Evolutionary conservation across 2,888 invertebrate species (phyloP).

Genomic region (Eilema caniola): DNA sequence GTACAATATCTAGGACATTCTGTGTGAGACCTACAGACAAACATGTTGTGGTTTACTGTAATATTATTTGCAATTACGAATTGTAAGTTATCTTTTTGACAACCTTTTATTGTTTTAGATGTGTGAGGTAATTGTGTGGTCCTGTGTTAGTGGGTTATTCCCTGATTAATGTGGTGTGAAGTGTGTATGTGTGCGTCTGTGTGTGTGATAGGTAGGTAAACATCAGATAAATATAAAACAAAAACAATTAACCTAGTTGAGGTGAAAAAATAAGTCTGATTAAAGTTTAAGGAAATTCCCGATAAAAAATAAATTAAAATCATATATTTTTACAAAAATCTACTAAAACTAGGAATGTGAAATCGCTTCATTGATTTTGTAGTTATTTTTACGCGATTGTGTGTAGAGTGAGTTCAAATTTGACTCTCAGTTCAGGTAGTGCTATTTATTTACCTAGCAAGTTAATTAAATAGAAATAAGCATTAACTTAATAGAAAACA

Average conservation of each 20-base stretch:
- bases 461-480: no score
- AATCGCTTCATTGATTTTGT: no score
- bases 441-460: no score
- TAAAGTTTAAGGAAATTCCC: not conserved
- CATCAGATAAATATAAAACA: not conserved
- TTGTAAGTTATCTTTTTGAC: slow-evolving; percentile 49
- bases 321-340: no score
- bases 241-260: not conserved
- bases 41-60: slow-evolving; percentile 53
- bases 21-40: slow-evolving; percentile 35
- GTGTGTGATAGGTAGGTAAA: not conserved
- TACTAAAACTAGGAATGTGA: no score
- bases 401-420: no score
- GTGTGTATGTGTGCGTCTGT: no score
- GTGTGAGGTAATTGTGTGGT: not conserved
- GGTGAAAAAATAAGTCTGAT: not conserved
- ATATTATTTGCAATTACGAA: slow-evolving; percentile 39
- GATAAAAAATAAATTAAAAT: no score
- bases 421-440: no score
- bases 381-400: no score
- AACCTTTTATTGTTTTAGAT: not conserved
- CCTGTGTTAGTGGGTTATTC: not conserved
- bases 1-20: slow-evolving; percentile 42
- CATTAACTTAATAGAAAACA: no score
- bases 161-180: not conserved